A percentile compares a stretch with the other conserved stretches of the same genome.
phyloP scores from a whole-genome alignment of 1,140 invertebrate genomes.

The Hetaerina americana region DNA sequence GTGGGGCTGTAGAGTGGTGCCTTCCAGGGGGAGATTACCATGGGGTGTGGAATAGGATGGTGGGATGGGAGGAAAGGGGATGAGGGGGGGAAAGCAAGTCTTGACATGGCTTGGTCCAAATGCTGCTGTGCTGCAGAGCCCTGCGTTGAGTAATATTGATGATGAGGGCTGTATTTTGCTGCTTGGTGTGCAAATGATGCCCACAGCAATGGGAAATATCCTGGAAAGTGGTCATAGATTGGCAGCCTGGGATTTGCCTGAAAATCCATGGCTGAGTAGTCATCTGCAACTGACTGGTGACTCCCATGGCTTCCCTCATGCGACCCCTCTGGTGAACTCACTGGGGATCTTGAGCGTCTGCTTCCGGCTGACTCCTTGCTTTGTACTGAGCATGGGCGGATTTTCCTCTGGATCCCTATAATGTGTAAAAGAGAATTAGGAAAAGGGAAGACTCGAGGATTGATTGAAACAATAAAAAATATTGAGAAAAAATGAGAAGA shows the following conservation, averaged over 20 bases:
- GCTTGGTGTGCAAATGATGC: not conserved
- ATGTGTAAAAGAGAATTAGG: not conserved
- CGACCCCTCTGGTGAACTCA: not conserved
- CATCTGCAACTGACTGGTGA: not conserved
- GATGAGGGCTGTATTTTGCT: not conserved
- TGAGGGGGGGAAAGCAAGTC: not conserved
- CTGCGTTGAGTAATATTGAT: not conserved
- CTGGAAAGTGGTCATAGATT: not conserved
- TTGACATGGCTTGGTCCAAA: too few species aligned
- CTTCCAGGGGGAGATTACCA: not conserved
- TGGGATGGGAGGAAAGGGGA: not conserved
- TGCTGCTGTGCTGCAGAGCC: not conserved
- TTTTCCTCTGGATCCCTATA: not conserved
- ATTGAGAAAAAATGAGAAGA: too few species aligned
- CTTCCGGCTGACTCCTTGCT: not conserved
- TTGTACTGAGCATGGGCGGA: not conserved
- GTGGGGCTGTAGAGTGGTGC: not conserved
- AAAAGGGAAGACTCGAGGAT: too few species aligned
- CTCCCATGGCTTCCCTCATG: too few species aligned
- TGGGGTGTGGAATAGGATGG: not conserved
- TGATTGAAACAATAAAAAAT: too few species aligned
- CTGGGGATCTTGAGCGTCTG: not conserved
- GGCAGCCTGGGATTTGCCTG: not conserved
- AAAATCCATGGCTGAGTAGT: not conserved
- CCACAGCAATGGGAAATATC: not conserved